Conservation (phyloP, 2,113 vertebrate species). For the Labeo catla region DNA sequence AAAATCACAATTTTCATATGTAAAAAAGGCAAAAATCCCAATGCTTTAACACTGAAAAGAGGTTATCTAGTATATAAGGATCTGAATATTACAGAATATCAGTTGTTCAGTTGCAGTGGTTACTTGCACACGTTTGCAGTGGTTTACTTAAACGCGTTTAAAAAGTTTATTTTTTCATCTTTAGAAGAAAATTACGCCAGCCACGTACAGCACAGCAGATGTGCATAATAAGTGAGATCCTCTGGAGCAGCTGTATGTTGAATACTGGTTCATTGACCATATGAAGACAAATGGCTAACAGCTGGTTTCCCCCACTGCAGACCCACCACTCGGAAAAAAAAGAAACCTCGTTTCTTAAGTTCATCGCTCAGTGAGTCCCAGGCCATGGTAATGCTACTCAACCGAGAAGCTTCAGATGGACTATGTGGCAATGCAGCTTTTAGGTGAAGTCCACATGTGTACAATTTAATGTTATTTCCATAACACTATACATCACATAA, state of each 20-base stretch:
- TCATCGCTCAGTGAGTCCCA: slow-evolving; percentile 45
- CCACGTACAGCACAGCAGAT: slow-evolving; percentile 65
- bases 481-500: not conserved
- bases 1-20: not conserved
- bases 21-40: not conserved
- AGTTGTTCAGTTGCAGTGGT: not conserved
- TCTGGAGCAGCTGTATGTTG: slow-evolving; percentile 76
- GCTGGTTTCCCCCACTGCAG: slow-evolving; percentile 79
- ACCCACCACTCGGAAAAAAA: slow-evolving; percentile 60
- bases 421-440: not conserved
- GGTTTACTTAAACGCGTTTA: too few relatives aligned
- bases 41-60: not conserved
- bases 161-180: slow-evolving; percentile 32
- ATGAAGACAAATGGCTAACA: slow-evolving; percentile 86
- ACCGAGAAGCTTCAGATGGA: slow-evolving; percentile 2
- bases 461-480: not conserved
- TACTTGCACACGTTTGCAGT: too few relatives aligned
- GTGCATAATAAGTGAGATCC: slow-evolving; percentile 73
- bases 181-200: slow-evolving; percentile 33
- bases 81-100: not conserved
- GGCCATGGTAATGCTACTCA: slow-evolving; percentile 34
- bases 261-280: slow-evolving; percentile 74
- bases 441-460: not conserved
- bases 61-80: not conserved
- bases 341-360: slow-evolving; percentile 65